phyloP scores from a whole-genome alignment of 1,140 invertebrate species.

The Papilio glaucus region DNA sequence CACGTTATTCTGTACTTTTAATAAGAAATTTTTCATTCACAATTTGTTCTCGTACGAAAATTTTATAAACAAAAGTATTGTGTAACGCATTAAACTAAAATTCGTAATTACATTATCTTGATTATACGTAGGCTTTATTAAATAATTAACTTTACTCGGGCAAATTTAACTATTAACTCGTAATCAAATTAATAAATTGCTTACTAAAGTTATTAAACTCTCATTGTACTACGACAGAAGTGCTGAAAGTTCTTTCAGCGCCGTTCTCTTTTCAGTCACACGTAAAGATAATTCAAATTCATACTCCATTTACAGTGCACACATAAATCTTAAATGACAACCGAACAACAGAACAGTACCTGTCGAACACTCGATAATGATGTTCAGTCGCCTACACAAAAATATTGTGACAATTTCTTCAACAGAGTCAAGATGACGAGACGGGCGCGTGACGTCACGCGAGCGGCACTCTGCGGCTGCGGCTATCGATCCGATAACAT shows the following conservation, averaged over 20 bases:
- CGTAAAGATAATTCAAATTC: slow-evolving; percentile 38
- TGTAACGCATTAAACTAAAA: background rate
- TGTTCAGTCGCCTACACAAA: slow-evolving; percentile 57
- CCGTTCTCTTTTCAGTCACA: slow-evolving; percentile 7
- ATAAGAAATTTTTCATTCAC: too few species aligned
- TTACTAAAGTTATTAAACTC: slow-evolving; percentile 4
- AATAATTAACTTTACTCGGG: background rate
- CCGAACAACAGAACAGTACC: slow-evolving; percentile 42
- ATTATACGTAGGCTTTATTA: background rate
- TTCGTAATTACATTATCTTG: background rate
- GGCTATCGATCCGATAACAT: slow-evolving; percentile 78
- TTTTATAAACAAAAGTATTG: background rate
- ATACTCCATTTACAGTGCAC: slow-evolving; percentile 37
- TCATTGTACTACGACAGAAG: slow-evolving; percentile 4
- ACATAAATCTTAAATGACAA: slow-evolving; percentile 40
- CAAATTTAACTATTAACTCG: background rate
- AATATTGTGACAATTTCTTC: slow-evolving; percentile 79
- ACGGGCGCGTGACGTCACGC: slow-evolving; percentile 77
- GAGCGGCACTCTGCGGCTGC: slow-evolving; percentile 80
- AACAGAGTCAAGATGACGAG: slow-evolving; percentile 79
- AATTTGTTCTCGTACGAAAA: too few species aligned
- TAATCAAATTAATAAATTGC: background rate
- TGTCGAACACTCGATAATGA: slow-evolving; percentile 51
- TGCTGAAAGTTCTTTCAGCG: slow-evolving; percentile 12
- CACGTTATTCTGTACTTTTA: too few species aligned